phyloP scores from a whole-genome alignment of 1,140 invertebrate genomes.

The Diabrotica undecimpunctata region DNA sequence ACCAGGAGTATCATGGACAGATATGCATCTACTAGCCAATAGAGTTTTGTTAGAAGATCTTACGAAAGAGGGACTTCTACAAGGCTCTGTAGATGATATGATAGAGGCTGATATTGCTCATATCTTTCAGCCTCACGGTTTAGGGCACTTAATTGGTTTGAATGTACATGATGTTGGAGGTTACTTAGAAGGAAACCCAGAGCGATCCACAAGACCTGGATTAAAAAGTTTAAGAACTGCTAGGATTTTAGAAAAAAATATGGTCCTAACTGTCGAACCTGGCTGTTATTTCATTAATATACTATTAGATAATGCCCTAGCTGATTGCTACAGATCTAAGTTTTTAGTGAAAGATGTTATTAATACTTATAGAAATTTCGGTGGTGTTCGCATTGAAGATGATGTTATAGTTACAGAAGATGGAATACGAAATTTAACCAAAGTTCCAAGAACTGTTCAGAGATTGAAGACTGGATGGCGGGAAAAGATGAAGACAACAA shows the following conservation, averaged over 20 bases:
- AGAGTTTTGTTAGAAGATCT: constrained; percentile 72
- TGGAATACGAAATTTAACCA: constrained; percentile 82
- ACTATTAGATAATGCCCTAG: constrained; percentile 66
- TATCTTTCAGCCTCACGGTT: constrained; percentile 93
- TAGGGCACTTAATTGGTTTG: constrained; percentile 91
- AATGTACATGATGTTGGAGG: constrained; percentile 98
- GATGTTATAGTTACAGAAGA: constrained; percentile 83
- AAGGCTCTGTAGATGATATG: constrained; percentile 87
- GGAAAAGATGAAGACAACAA: constrained; percentile 32
- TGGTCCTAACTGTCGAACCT: constrained; percentile 96
- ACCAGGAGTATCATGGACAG: constrained; percentile 87
- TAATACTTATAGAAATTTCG: constrained; percentile 74
- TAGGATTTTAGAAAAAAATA: constrained; percentile 70
- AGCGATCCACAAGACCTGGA: constrained; percentile 64
- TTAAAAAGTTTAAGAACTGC: constrained; percentile 73
- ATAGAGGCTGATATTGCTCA: constrained; percentile 74
- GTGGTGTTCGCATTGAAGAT: constrained; percentile 96
- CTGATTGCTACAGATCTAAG: constrained; percentile 58
- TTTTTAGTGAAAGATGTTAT: constrained; percentile 75
- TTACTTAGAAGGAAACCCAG: constrained; percentile 65
- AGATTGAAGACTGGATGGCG: constrained; percentile 77
- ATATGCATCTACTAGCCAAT: constrained; percentile 91
- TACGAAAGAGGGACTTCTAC: constrained; percentile 70
- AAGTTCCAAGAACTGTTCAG: constrained; percentile 82
- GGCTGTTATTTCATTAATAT: constrained; percentile 93